Conservation (phyloP, 2,888 invertebrate species). For the Stegana nigrithorax region DNA sequence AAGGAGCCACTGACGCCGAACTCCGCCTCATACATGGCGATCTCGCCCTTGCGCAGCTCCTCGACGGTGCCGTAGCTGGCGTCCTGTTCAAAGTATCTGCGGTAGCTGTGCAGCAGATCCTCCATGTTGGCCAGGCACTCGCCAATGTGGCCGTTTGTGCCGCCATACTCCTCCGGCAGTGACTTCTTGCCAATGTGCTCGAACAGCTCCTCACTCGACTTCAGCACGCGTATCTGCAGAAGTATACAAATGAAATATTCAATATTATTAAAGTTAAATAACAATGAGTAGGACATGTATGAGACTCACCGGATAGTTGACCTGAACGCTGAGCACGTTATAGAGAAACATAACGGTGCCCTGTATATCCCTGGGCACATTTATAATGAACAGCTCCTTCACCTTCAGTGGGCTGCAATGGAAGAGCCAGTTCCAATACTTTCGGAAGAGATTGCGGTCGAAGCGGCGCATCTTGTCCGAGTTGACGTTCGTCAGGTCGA, state of each 20-base stretch:
- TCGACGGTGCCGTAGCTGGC: conserved; percentile 53
- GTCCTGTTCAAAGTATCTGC: conserved; percentile 56
- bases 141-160: conserved; percentile 53
- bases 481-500: conserved; percentile 49
- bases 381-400: conserved; percentile 52
- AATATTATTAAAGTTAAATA: neutral
- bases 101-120: conserved; percentile 53
- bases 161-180: conserved; percentile 61
- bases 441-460: conserved; percentile 48
- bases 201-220: conserved; percentile 47
- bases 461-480: conserved; percentile 49
- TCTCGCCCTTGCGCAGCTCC: conserved; percentile 48
- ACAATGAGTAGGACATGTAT: neutral
- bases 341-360: conserved; percentile 42
- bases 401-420: conserved; percentile 54
- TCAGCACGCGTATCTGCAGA: conserved; percentile 47
- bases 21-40: conserved; percentile 53
- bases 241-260: too few relatives aligned
- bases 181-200: conserved; percentile 51
- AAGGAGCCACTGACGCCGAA: conserved; percentile 57
- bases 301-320: conserved; percentile 47
- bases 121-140: conserved; percentile 61
- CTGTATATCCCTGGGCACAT: conserved; percentile 55
- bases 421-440: conserved; percentile 53
- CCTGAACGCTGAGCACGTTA: conserved; percentile 44